Conservation (phyloP, 2,888 invertebrate species). For the Drosophila leonis region DNA sequence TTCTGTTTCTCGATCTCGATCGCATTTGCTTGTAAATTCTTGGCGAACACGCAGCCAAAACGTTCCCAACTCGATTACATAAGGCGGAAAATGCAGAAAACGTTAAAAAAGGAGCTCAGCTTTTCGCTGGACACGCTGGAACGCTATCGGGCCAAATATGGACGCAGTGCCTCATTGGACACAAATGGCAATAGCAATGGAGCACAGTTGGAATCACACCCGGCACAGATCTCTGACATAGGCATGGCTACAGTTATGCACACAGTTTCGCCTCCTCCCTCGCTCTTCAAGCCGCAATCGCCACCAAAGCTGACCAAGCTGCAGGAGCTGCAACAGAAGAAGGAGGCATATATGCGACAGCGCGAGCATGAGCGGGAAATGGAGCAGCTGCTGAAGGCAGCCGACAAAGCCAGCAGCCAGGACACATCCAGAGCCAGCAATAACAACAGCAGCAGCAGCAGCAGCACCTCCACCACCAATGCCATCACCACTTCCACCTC, state of each 20-base stretch:
- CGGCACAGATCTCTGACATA: conserved; percentile 10
- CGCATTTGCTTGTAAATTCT: conserved; percentile 77
- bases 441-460: conserved; percentile 8
- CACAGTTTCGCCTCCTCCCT: conserved; percentile 40
- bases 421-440: conserved; percentile 30
- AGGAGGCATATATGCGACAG: conserved; percentile 70
- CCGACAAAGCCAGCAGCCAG: conserved; percentile 35
- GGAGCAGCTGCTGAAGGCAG: conserved; percentile 65
- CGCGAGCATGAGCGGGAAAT: conserved; percentile 70
- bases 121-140: conserved; percentile 74
- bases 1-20: conserved; percentile 47
- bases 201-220: conserved; percentile 25
- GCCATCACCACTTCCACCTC: conserved; percentile 3
- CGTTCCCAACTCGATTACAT: conserved; percentile 77
- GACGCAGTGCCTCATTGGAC: conserved; percentile 68
- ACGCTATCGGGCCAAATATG: conserved; percentile 70
- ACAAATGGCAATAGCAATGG: conserved; percentile 67
- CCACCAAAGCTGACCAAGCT: conserved; percentile 68
- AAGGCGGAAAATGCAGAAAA: conserved; percentile 71
- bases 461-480: conserved; percentile 10
- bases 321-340: conserved; percentile 71
- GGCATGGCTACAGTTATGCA: conserved; percentile 1
- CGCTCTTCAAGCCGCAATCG: conserved; percentile 56
- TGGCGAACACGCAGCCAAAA: conserved; percentile 59
- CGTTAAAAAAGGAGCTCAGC: conserved; percentile 70